Percentiles rank a stretch among this genome's conserved stretches.
Evolutionary conservation across 2,888 invertebrate species (phyloP).

Genomic region (Rhodophaea formosa): DNA sequence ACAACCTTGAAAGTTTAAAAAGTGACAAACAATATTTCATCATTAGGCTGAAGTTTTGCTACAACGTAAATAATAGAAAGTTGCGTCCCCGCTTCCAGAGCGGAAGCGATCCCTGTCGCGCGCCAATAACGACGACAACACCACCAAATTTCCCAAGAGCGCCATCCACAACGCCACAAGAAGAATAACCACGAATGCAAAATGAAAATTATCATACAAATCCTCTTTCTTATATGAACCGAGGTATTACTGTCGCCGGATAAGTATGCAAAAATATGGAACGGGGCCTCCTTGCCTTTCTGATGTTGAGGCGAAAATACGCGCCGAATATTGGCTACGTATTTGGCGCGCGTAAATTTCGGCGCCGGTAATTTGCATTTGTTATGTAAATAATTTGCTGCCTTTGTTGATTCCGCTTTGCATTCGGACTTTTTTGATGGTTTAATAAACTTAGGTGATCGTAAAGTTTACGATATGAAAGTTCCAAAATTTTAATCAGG

Average conservation of each 20-base stretch:
- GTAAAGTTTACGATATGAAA: slow-evolving; percentile 2
- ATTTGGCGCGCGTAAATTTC: slow-evolving; percentile 55
- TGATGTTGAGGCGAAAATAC: slow-evolving; percentile 58
- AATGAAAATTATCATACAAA: slow-evolving; percentile 81
- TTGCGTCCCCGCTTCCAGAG: background rate
- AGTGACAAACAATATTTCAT: too few species aligned
- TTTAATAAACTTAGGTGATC: slow-evolving; percentile 12
- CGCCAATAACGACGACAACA: slow-evolving; percentile 57
- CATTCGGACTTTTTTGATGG: slow-evolving; percentile 25
- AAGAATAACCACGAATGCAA: slow-evolving; percentile 77
- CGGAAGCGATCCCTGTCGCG: slow-evolving; percentile 26
- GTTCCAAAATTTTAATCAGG: too few species aligned
- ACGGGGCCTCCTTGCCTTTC: slow-evolving; percentile 57
- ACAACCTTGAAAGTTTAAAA: too few species aligned
- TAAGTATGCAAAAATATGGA: slow-evolving; percentile 78
- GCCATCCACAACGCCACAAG: slow-evolving; percentile 70
- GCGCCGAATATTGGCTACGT: slow-evolving; percentile 46
- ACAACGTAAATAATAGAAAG: background rate
- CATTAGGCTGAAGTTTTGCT: background rate
- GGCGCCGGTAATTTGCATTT: slow-evolving; percentile 56
- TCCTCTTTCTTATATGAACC: slow-evolving; percentile 73
- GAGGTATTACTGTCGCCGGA: slow-evolving; percentile 63
- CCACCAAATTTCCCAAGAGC: slow-evolving; percentile 75
- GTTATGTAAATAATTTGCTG: slow-evolving; percentile 59
- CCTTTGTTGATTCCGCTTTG: slow-evolving; percentile 36